Base-by-base conservation (phyloP, 2,797 vertebrate genomes). In the Gallinago stenura region DNA sequence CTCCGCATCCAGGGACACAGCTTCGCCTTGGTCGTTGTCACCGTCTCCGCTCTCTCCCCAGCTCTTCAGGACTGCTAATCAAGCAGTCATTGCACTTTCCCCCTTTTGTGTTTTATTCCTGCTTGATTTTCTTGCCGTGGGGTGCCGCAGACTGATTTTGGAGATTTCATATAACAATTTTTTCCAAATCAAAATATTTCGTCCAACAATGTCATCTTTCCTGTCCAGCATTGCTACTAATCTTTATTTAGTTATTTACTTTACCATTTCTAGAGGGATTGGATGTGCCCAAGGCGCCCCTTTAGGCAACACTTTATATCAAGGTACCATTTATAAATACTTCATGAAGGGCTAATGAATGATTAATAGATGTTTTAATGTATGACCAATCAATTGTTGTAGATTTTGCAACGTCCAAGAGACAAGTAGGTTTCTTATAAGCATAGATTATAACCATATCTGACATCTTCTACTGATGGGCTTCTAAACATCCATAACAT, bases 301-400 rank as follows among this genome's bases (percentile, higher is more conserved):
- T 95, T 93, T 94, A 96, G 93, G 89, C 94, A 95, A 92, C 82
- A 66, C 82, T 96, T 96, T 93, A 96, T 96, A 97, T 96, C 95
- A 96, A 97, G 89, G 87, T 95, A 95, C 60, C 96, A 94, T 96
- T 97, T 96, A 96, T 96, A 92, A 97, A 96, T 96, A 96, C 51
- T 96, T 96, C 75, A 96, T 97, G 95, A 95, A 93, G 69, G 66
- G 70, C 77, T 97, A 96, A 97, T 96, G 96, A 96, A 96, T 96
- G 94, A 96, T 96, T 96, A 97, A 96, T 96, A 94, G 87, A 80
- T 94, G 85, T 93, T 97, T 95, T 96, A 97, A 96, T 97, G 90
- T 95, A 95, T 90, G 93, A 91, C 70, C 77, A 96, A 95, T 96
- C 94, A 96, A 96, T 96, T 90, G 76, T 65, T 93, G 87, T 64